Percentiles rank a stretch among this genome's conserved stretches.
Conservation (phyloP, 2,888 invertebrate genomes). For the Epiblema foenella region DNA sequence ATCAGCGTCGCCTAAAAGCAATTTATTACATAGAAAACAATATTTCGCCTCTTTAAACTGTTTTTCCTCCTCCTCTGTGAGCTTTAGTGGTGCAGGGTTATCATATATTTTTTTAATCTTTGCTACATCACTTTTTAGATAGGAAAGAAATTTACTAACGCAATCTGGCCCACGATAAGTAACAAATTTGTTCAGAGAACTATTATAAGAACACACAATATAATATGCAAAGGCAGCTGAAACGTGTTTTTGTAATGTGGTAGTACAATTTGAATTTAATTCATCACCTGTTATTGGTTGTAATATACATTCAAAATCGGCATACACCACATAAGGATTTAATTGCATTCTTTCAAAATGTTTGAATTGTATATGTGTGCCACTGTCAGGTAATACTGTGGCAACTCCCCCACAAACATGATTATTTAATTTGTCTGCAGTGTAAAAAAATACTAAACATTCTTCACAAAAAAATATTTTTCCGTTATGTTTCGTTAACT, state of each 20-base stretch:
- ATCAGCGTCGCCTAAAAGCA: too few relatives aligned
- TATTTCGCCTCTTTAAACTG: not conserved
- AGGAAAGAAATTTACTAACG: too few relatives aligned
- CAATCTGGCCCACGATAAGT: too few relatives aligned
- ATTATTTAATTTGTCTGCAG: not conserved
- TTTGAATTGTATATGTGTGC: too few relatives aligned
- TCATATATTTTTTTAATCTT: too few relatives aligned
- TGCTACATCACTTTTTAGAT: too few relatives aligned
- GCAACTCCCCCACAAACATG: not conserved
- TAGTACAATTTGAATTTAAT: constrained; percentile 1
- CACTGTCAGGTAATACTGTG: not conserved
- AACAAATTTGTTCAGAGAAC: too few relatives aligned
- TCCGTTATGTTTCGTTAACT: too few relatives aligned
- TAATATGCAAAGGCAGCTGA: constrained; percentile 3
- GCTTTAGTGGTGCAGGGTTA: not conserved
- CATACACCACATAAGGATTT: too few relatives aligned
- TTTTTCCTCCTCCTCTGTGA: not conserved
- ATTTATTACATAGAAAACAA: too few relatives aligned
- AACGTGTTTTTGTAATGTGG: not conserved
- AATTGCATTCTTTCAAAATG: too few relatives aligned
- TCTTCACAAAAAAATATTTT: too few relatives aligned
- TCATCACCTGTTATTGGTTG: not conserved
- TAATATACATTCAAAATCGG: constrained; percentile 3
- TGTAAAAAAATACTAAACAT: not conserved
- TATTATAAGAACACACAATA: constrained; percentile 8